Conservation (phyloP, 2,797 vertebrate species). For the Pseudopleuronectes americanus region DNA sequence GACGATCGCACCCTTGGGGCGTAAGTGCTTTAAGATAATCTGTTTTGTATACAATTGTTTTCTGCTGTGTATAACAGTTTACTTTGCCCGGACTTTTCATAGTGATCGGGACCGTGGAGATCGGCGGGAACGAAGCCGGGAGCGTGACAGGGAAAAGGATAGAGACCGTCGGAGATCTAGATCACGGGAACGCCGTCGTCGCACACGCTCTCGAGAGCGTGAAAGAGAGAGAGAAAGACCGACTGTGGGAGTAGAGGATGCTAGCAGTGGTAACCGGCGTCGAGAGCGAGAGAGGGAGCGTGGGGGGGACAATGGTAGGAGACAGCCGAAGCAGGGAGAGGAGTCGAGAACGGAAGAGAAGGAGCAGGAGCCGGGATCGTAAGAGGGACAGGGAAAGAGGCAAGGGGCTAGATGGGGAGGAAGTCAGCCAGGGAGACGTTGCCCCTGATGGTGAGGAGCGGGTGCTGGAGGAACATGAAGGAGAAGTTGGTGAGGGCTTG, state of each 20-base stretch:
- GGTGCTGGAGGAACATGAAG: conserved; percentile 75
- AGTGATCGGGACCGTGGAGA: conserved; percentile 85
- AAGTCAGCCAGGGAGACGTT: conserved; percentile 59
- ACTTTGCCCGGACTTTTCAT: background rate
- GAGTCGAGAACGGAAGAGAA: conserved; percentile 83
- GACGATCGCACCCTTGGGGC: conserved; percentile 82
- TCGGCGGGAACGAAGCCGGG: conserved; percentile 80
- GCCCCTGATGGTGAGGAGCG: conserved; percentile 65
- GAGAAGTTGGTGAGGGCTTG: conserved; percentile 81
- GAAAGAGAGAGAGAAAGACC: conserved; percentile 70
- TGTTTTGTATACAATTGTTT: fast-evolving
- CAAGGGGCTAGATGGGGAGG: conserved; percentile 82
- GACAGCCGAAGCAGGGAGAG: conserved; percentile 82
- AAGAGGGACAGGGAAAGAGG: conserved; percentile 87
- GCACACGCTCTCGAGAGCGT: conserved; percentile 79
- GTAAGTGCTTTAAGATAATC: conserved; percentile 58
- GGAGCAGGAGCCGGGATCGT: conserved; percentile 81
- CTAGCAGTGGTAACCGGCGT: conserved; percentile 56
- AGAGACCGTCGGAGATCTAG: conserved; percentile 84
- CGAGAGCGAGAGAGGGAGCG: conserved; percentile 78
- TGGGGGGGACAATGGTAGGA: conserved; percentile 40
- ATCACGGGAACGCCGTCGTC: conserved; percentile 84
- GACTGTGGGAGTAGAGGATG: conserved; percentile 5
- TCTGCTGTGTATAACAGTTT: background rate
- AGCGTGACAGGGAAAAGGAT: conserved; percentile 86